A percentile compares a stretch with the other conserved stretches of the same genome.
phyloP scores from a whole-genome alignment of 2,888 invertebrate genomes.

The Leptinotarsa rubiginosa region DNA sequence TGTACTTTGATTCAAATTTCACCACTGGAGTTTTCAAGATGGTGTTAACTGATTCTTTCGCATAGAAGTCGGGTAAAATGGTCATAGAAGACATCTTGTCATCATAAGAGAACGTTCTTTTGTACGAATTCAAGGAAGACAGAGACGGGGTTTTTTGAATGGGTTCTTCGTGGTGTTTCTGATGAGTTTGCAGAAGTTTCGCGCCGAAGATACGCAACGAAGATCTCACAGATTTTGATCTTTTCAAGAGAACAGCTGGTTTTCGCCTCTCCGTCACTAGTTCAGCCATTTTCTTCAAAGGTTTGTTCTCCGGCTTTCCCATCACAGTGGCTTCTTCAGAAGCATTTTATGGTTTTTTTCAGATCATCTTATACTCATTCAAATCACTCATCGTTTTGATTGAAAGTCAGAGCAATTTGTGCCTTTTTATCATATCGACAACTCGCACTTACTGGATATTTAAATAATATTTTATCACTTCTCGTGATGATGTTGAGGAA shows the following conservation, averaged over 20 bases:
- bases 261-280: constrained; percentile 60
- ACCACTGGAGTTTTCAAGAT: constrained; percentile 63
- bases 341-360: not conserved
- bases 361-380: not conserved
- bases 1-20: too few relatives aligned
- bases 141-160: constrained; percentile 58
- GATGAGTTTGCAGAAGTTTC: constrained; percentile 66
- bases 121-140: constrained; percentile 53
- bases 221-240: constrained; percentile 78
- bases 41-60: constrained; percentile 54
- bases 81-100: constrained; percentile 29
- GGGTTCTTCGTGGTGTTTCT: constrained; percentile 46
- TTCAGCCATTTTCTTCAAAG: constrained; percentile 61
- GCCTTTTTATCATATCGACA: too few relatives aligned
- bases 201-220: constrained; percentile 76
- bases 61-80: constrained; percentile 30
- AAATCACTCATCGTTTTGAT: too few relatives aligned
- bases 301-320: constrained; percentile 58
- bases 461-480: too few relatives aligned
- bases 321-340: constrained; percentile 50
- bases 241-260: constrained; percentile 66
- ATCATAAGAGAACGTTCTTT: constrained; percentile 37
- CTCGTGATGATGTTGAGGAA: too few relatives aligned
- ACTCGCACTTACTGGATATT: too few relatives aligned
- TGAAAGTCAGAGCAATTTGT: too few relatives aligned